phyloP scores from a whole-genome alignment of 2,797 vertebrate genomes.

The Rallus crepitans region DNA sequence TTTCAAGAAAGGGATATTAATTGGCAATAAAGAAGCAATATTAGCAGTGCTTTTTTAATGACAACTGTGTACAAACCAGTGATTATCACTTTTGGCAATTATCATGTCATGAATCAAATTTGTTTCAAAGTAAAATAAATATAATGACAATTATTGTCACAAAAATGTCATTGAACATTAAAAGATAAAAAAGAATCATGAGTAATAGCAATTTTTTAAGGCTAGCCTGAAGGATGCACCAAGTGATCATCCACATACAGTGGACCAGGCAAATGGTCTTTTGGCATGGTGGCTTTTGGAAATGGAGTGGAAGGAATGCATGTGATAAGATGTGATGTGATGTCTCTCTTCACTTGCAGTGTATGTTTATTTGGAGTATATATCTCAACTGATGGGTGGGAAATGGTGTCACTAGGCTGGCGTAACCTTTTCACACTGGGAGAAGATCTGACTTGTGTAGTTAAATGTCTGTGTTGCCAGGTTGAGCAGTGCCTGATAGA shows the following conservation, averaged over 20 bases:
- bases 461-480: not conserved
- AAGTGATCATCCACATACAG: not conserved
- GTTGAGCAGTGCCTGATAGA: not conserved
- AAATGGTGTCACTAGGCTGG: conserved; percentile 10
- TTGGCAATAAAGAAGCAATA: not conserved
- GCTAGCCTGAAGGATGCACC: not conserved
- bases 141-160: not conserved
- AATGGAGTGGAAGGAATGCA: not conserved
- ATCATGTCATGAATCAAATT: not conserved
- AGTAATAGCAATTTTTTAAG: not conserved
- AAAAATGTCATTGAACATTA: not conserved
- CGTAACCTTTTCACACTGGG: not conserved
- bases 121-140: not conserved
- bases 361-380: not conserved
- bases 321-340: not conserved
- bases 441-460: not conserved
- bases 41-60: not conserved
- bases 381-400: not conserved
- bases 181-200: not conserved
- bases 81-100: not conserved
- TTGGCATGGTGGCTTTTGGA: not conserved
- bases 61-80: not conserved
- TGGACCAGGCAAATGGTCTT: not conserved
- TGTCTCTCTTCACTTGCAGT: not conserved
- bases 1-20: not conserved